Evolutionary conservation across 2,888 invertebrate genomes (phyloP), one percentile per base, ranked within the genome.

Genomic region (Drosophila infuscata): DNA sequence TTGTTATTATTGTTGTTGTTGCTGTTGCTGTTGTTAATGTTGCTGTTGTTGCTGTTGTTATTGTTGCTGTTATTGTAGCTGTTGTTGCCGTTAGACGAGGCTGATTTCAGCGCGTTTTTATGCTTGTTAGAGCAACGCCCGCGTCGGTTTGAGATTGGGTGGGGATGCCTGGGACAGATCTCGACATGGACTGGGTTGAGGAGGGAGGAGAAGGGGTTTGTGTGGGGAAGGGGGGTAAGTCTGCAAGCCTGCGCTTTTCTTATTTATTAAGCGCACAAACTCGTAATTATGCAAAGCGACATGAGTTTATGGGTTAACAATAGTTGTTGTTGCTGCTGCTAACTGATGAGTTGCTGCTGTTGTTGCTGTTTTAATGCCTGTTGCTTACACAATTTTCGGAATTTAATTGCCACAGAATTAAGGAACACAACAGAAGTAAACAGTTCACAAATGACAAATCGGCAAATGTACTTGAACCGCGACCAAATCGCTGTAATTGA

Each of bases 231-330:
- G 15, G 52, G 11, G 32, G 54, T 68, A 51, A 43, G 54, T 51
- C 60, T 46, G 29, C 38, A 32, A 36, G 61, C 60, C 64, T 76
- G 82, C 79, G 75, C 84, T 77, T 87, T 87, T 71, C 78, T 82
- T 81, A 75, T 85, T 85, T 87, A 88, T 81, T 77, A 83, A 81
- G 74, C 88, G 58, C 61, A 73, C 79, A 71, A 75, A 74, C 76
- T 83, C 81, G 83, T 81, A 88, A 87, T 87, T 85, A 87, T 88
- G 86, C 83, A 87, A 87, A 76, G 74, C 76, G 66, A 74, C 81
- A 77, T 65, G 66, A 85, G 73, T 79, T 79, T 79, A 76, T 76
- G 76, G 79, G 48, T 58, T 68, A 79, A 68, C 58, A 62, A 64
- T 52, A 56, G 69, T 49, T 72, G 73, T 25, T 46, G 64, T 9